Conservation (phyloP, 35 echinoderm and acorn worm species). For the Apostichopus californicus region DNA sequence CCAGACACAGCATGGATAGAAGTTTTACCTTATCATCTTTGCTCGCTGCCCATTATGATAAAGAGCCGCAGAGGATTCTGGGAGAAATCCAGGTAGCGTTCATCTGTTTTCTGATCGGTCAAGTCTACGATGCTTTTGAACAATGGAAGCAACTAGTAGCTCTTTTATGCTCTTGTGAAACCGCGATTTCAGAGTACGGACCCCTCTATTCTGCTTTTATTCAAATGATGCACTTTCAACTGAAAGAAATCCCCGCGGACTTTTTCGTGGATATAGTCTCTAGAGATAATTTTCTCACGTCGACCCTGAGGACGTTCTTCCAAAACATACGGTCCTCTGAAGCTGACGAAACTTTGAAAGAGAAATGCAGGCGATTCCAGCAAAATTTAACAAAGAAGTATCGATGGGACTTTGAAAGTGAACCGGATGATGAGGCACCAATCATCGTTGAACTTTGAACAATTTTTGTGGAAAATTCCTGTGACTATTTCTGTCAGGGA, state of each 20-base stretch:
- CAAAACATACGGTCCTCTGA: constrained; percentile 58
- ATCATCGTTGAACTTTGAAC: constrained; percentile 67
- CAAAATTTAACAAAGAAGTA: constrained; percentile 89
- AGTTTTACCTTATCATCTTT: constrained; percentile 68
- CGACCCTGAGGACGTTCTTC: constrained; percentile 74
- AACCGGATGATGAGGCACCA: constrained; percentile 85
- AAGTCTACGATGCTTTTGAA: constrained; percentile 97
- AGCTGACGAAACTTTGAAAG: constrained; percentile 54
- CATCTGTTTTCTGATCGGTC: constrained; percentile 95
- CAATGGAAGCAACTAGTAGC: constrained; percentile 94
- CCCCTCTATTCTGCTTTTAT: constrained; percentile 74
- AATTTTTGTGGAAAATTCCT: too few species aligned
- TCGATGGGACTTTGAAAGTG: constrained; percentile 87
- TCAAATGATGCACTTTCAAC: constrained; percentile 84
- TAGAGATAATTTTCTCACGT: constrained; percentile 84
- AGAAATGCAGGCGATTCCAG: constrained; percentile 85
- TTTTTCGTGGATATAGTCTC: constrained; percentile 99
- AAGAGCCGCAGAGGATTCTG: constrained; percentile 51
- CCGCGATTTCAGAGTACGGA: constrained; percentile 64
- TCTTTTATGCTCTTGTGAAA: constrained; percentile 80
- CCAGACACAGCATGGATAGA: constrained; percentile 87
- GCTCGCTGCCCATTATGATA: constrained; percentile 53
- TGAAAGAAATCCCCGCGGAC: constrained; percentile 87
- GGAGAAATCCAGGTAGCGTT: constrained; percentile 95
- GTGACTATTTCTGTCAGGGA: too few species aligned